Evolutionary conservation across 2,888 invertebrate genomes (phyloP).

Genomic region (Chromoteleia sp.): DNA sequence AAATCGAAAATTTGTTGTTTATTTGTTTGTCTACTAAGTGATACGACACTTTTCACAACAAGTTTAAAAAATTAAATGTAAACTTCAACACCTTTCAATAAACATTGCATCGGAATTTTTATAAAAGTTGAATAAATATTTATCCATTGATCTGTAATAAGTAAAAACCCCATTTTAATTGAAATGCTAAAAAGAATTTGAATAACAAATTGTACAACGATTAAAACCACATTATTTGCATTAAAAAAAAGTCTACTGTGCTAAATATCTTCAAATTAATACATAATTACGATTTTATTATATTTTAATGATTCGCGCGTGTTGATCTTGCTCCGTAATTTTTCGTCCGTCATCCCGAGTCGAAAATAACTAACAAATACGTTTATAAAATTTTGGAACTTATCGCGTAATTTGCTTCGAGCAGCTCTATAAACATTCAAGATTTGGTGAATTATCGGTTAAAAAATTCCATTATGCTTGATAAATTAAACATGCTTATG

Average conservation of each 20-base stretch:
- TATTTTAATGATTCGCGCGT: neutral
- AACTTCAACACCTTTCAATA: no score
- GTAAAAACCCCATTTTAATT: neutral
- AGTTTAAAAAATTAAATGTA: no score
- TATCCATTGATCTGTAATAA: neutral
- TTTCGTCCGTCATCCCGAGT: neutral
- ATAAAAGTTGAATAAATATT: no score
- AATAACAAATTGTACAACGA: no score
- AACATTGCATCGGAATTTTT: neutral
- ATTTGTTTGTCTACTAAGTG: no score
- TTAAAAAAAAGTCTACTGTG: no score
- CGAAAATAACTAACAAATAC: neutral
- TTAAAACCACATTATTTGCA: no score
- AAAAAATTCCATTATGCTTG: constrained; percentile 4
- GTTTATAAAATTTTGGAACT: no score
- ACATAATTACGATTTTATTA: neutral
- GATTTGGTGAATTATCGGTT: neutral
- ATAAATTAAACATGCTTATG: neutral
- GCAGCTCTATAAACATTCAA: neutral
- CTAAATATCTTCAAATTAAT: no score
- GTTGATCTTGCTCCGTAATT: neutral
- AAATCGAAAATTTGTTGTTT: no score
- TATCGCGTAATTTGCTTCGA: neutral
- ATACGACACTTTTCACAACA: no score
- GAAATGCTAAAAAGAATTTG: no score